A percentile compares a stretch with the other conserved stretches of the same genome.
phyloP scores from a whole-genome alignment of 2,113 vertebrate species.

The Lophotis ruficrista region DNA sequence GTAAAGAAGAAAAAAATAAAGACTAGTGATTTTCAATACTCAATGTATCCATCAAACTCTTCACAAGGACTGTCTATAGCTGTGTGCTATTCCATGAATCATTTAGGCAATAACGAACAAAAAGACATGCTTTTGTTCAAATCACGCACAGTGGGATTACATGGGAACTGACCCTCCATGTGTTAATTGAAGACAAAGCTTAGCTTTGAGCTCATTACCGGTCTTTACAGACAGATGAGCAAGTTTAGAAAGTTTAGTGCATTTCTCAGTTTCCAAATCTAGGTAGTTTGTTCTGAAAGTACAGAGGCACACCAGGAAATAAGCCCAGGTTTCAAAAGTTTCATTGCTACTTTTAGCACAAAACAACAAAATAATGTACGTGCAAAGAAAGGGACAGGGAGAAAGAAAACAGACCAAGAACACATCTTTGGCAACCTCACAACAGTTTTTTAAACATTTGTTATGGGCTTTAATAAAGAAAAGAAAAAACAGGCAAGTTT shows the following conservation, averaged over 20 bases:
- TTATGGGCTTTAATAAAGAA: neutral
- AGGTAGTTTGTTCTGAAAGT: neutral
- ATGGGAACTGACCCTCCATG: neutral
- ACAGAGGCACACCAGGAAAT: neutral
- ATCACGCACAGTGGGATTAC: neutral
- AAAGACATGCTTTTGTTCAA: slow-evolving; percentile 38
- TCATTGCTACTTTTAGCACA: neutral
- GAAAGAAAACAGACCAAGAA: neutral
- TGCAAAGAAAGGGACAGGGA: neutral
- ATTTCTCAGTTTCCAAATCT: neutral
- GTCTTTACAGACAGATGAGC: neutral
- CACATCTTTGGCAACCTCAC: neutral
- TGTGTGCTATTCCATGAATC: neutral
- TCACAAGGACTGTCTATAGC: neutral
- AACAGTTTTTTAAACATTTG: neutral
- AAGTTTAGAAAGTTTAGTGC: neutral
- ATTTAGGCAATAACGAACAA: slow-evolving; percentile 35
- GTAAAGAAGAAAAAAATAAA: neutral
- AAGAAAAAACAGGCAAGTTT: neutral
- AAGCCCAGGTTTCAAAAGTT: neutral
- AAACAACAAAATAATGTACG: neutral
- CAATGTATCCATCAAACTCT: neutral
- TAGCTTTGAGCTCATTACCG: slow-evolving; percentile 26
- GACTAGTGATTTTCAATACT: neutral
- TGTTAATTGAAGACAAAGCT: slow-evolving; percentile 37